Evolutionary conservation across 2,888 invertebrate genomes (phyloP).

Genomic region (Lagria hirta): DNA sequence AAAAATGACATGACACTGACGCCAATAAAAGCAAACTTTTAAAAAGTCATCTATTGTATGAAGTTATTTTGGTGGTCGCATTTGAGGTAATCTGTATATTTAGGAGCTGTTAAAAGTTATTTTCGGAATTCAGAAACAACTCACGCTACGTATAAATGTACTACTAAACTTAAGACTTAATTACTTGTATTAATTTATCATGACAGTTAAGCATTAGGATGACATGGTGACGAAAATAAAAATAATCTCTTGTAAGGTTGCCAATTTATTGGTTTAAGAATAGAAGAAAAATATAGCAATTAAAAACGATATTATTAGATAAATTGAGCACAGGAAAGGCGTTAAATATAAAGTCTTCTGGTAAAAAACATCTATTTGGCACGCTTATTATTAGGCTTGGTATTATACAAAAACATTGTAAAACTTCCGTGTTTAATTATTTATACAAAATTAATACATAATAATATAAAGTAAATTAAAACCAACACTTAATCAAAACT

Average conservation of each 20-base stretch:
- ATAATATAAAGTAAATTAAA: too few relatives aligned
- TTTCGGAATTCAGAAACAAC: conserved; percentile 10
- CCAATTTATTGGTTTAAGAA: conserved; percentile 23
- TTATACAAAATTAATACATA: too few relatives aligned
- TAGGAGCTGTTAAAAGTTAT: conserved; percentile 18
- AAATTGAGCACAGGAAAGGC: background rate
- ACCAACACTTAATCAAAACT: too few relatives aligned
- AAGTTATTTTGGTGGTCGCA: conserved; percentile 6
- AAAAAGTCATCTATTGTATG: too few relatives aligned
- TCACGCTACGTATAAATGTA: conserved; percentile 2
- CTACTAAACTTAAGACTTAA: conserved; percentile 1
- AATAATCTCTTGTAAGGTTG: conserved; percentile 9
- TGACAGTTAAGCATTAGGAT: background rate
- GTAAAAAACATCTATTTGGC: background rate
- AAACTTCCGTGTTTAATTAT: too few relatives aligned
- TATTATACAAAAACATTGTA: too few relatives aligned
- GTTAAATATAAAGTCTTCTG: background rate
- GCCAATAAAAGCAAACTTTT: too few relatives aligned
- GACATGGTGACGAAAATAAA: conserved; percentile 11
- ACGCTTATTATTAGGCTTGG: conserved; percentile 1
- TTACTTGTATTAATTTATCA: conserved; percentile 3
- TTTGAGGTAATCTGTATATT: conserved; percentile 23
- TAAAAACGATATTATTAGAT: background rate
- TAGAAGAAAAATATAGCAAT: conserved; percentile 11
- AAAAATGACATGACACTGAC: too few relatives aligned